Evolutionary conservation across 2,888 invertebrate species (phyloP), one percentile per base, ranked within the genome.

Genomic region (Cephus pygmeus): DNA sequence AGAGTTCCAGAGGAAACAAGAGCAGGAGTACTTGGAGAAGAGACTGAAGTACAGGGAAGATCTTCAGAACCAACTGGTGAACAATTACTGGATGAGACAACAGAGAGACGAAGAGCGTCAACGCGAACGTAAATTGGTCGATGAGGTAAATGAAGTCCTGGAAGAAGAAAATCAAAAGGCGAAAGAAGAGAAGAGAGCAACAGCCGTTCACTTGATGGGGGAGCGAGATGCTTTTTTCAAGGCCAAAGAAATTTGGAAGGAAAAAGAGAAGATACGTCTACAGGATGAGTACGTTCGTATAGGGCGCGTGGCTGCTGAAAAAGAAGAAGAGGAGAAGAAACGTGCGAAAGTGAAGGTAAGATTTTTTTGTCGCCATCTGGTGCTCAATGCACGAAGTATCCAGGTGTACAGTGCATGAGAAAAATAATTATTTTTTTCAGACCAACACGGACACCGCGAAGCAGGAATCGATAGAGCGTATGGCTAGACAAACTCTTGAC

Each of bases 11-110:
- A 68, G 77, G 75, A 40, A 79, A 40, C 75, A 76, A 75, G 76
- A 31, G 79, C 68, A 35, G 11, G 80, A 79, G 34, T 74, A 76
- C 69, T 74, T 34, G 4, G 15, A 56, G 31, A 81, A 69, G 71
- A 80, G 75, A n/a, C 73, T 79, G 23, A 77, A 79, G 75, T 81
- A 82, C 73, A 79, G 80, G 36, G 77, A 74, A 9, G 81, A 81
- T 68, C 76, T 87, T 11, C 85, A 86, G 36, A 83, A 82, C 36
- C 87, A 87, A 40, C n/a, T 85, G 23, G 79, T 82, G 31, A 79
- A 80, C 33, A 85, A 86, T 79, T 78, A 77, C 36, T 80, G 80
- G n/a, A 79, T 76, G 75, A 35, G 82, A 74, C 83, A 80, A 56
- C 82, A 80, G 69, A 73, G 73, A 30, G 81, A 75, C 69, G 85